Percentiles rank a stretch among this genome's conserved stretches.
These are phyloP conservation scores for Odontomachus brunneus DNA, from an alignment of 1,140 invertebrate species.

Conservation along the genomic window DNA sequence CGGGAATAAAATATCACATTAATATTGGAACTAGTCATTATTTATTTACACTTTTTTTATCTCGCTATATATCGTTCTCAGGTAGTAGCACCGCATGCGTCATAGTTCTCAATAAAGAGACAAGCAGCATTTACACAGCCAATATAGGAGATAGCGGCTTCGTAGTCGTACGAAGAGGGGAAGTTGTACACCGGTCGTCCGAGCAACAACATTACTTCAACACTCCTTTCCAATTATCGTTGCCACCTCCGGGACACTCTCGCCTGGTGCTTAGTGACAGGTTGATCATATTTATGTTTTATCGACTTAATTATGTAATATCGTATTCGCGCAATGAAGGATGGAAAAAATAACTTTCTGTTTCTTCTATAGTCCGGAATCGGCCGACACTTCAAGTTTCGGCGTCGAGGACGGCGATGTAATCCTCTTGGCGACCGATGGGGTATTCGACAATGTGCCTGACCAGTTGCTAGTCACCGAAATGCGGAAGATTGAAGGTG, in stretches of 20 bases:
- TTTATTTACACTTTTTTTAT: neutral
- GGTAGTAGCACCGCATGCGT: constrained; percentile 99
- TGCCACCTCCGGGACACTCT: constrained; percentile 95
- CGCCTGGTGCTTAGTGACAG: constrained; percentile 94
- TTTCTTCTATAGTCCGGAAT: constrained; percentile 90
- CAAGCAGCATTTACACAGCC: constrained; percentile 95
- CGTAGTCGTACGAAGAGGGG: constrained; percentile 94
- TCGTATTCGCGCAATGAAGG: neutral
- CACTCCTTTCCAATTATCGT: constrained; percentile 97
- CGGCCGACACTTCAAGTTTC: constrained; percentile 96
- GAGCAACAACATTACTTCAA: constrained; percentile 99
- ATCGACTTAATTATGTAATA: constrained; percentile 10
- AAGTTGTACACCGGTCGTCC: constrained; percentile 95
- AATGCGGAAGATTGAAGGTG: constrained; percentile 90
- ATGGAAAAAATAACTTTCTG: neutral
- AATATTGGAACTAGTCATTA: too few relatives aligned
- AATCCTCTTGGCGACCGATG: constrained; percentile 98
- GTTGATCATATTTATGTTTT: constrained; percentile 81
- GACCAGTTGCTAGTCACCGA: constrained; percentile 94
- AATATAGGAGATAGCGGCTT: constrained; percentile 99
- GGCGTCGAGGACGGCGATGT: constrained; percentile 97
- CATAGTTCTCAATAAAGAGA: constrained; percentile 95
- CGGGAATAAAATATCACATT: too few relatives aligned
- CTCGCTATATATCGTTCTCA: constrained; percentile 79
- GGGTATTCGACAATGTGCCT: constrained; percentile 99